Evolutionary conservation across 2,113 vertebrate species (phyloP).

Genomic region (Eptesicus fuscus): DNA sequence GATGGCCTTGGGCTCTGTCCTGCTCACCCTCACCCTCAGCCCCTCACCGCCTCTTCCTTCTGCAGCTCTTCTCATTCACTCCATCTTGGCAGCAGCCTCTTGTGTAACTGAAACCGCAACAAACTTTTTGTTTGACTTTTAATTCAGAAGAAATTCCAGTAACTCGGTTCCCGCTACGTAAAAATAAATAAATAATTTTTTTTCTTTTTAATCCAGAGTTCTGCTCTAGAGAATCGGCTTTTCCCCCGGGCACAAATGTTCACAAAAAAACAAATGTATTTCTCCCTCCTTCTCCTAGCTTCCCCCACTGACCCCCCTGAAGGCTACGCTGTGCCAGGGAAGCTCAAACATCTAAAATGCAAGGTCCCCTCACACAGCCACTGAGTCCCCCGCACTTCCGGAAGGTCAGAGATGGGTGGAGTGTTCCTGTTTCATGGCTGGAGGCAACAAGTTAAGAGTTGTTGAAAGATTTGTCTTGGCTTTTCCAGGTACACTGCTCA

Average conservation of each 20-base stretch:
- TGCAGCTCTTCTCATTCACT: constrained; percentile 56
- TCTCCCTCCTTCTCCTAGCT: not conserved
- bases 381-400: not conserved
- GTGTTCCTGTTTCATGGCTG: not conserved
- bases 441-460: not conserved
- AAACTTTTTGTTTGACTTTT: constrained; percentile 74
- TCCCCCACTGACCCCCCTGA: not conserved
- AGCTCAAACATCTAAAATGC: not conserved
- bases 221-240: constrained; percentile 37
- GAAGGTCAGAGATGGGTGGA: not conserved
- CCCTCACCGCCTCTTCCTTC: constrained; percentile 4
- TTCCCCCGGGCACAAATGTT: not conserved
- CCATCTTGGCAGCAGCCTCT: constrained; percentile 55
- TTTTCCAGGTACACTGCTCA: not conserved
- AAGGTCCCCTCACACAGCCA: not conserved
- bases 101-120: constrained; percentile 73
- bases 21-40: not conserved
- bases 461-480: constrained; percentile 26
- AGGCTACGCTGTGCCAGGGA: not conserved
- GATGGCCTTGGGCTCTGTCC: not conserved
- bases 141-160: constrained; percentile 76
- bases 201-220: not conserved
- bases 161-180: constrained; percentile 59
- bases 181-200: not conserved
- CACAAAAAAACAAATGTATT: not conserved